Base-by-base conservation (phyloP, 1,140 invertebrate species). In the Procambarus clarkii region DNA sequence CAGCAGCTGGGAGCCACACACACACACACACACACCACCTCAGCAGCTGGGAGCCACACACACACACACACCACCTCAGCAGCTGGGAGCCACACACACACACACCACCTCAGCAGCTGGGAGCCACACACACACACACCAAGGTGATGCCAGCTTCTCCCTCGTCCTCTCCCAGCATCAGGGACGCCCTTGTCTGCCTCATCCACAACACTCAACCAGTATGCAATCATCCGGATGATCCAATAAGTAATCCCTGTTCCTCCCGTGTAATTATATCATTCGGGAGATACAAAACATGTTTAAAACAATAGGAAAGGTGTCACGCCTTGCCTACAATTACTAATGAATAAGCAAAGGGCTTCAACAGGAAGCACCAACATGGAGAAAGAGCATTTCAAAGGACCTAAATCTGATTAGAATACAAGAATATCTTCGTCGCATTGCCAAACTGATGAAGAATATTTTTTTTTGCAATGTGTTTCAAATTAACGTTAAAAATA, bases 181-280 rank as follows among this genome's bases (percentile, higher is more conserved):
- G 8, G 8, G 13, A 8, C 54, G 54, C 54, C 54, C 13, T 58
- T 58, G 54, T 58, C 54, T 58, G 54, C 54, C 21, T 21, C 64
- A 21, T 69, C 64, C 21, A 11, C 7, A 69, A 18, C 78, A 48
- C 13, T 34, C 46, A 15, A 45, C 13, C 78, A 13, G 78, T 50
- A 50, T 80, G 34, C 34, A 80, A 80, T 80, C 78, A 50, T 2
- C 11, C 1, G 21, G 48, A 80, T 80, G 78, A 34, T 80, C 46
- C 78, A 80, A 80, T 80, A 80, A 45, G 78, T 80, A 80, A 50
- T 34, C 0, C 78, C 78, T 1, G 48, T 48, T 80, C 78, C 46
- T 50, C 78, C 9, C 78, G 78, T 80, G 78, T 80, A 80, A 80
- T 80, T 80, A 80, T 50, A 50, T 80, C 78, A 50, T 80, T 50